These are phyloP conservation scores for Macrobrachium nipponense DNA, from an alignment of 1,140 invertebrate species.

Conservation along the genomic window DNA sequence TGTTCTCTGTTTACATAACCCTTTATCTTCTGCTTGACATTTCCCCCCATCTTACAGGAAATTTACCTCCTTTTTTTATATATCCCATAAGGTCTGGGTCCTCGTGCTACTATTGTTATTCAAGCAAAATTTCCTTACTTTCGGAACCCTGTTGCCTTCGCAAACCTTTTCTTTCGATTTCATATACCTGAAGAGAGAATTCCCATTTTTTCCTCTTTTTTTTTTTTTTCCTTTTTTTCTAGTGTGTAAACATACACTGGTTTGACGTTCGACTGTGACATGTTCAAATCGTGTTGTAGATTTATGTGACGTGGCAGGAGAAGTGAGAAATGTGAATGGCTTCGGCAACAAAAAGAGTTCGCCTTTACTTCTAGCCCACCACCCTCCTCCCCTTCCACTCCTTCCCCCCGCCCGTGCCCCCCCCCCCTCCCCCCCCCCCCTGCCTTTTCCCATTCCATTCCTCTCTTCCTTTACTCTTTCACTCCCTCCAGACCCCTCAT, in stretches of 20 bases:
- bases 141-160: no score
- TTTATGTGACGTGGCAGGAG: slow-evolving; percentile 58
- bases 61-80: no score
- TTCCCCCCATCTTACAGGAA: no score
- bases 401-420: slow-evolving; percentile 16
- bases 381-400: background rate
- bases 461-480: slow-evolving; percentile 1
- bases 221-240: slow-evolving; percentile 31
- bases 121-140: no score
- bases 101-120: no score
- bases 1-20: no score
- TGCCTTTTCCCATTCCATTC: slow-evolving; percentile 13
- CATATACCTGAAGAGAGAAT: no score
- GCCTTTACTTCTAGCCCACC: slow-evolving; percentile 13
- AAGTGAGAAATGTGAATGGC: slow-evolving; percentile 61
- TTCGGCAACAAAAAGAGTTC: slow-evolving; percentile 56
- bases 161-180: no score
- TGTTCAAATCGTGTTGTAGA: slow-evolving; percentile 56
- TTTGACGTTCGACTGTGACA: slow-evolving; percentile 53
- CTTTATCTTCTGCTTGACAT: no score
- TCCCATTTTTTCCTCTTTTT: slow-evolving; percentile 16
- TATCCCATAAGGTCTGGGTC: no score
- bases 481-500: background rate
- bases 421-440: slow-evolving; percentile 18
- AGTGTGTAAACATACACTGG: slow-evolving; percentile 16